These are phyloP conservation scores for Chouioia cunea DNA, from an alignment of 2,888 invertebrate genomes.

Conservation along the genomic window DNA sequence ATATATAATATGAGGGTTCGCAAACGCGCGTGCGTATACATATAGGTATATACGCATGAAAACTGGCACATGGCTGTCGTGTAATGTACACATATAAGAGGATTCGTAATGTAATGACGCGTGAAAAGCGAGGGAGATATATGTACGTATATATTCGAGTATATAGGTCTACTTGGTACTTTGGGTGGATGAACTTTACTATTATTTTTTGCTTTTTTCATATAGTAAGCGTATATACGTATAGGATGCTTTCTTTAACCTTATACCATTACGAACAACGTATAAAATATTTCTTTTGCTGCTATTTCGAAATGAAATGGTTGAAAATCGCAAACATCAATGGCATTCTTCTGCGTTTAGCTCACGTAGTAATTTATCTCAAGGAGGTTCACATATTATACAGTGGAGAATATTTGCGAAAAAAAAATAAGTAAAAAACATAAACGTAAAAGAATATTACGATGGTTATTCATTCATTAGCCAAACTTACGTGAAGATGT, in stretches of 20 bases:
- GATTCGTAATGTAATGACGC: conserved; percentile 46
- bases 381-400: too few relatives aligned
- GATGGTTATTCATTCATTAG: too few relatives aligned
- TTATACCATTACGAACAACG: background rate
- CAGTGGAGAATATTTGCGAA: too few relatives aligned
- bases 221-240: too few relatives aligned
- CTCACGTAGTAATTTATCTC: too few relatives aligned
- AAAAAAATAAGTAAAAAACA: too few relatives aligned
- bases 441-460: too few relatives aligned
- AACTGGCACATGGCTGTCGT: background rate
- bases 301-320: conserved; percentile 7
- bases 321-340: background rate
- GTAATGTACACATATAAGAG: conserved; percentile 41
- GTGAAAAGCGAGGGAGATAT: conserved; percentile 40
- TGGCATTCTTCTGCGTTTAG: too few relatives aligned
- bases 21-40: background rate
- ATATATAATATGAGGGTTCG: conserved; percentile 19
- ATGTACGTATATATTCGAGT: background rate
- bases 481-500: too few relatives aligned
- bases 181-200: background rate
- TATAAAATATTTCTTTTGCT: conserved; percentile 4
- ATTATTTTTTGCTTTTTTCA: too few relatives aligned
- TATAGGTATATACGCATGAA: background rate
- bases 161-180: background rate
- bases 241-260: too few relatives aligned